Conservation (phyloP, 2,888 invertebrate genomes). For the Nomada fabriciana region DNA sequence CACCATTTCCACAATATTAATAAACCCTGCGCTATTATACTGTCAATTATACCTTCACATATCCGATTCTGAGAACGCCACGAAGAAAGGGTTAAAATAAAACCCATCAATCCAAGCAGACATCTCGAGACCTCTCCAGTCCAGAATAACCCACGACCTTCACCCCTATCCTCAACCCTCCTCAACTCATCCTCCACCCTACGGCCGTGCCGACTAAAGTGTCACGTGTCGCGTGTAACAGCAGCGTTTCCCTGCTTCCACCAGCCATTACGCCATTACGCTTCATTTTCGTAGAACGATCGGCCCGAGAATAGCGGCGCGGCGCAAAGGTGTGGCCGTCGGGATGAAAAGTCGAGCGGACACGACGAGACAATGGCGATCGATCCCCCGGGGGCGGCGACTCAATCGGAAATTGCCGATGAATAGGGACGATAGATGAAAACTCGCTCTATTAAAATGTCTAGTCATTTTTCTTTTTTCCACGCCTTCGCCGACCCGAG, state of each 20-base stretch:
- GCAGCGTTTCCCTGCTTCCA: conserved; percentile 37
- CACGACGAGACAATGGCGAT: conserved; percentile 77
- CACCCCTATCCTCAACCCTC: too few relatives aligned
- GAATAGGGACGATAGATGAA: conserved; percentile 74
- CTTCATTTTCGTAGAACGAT: conserved; percentile 78
- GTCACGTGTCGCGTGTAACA: conserved; percentile 54
- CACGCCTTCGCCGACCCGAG: conserved; percentile 17
- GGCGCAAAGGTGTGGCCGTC: conserved; percentile 81
- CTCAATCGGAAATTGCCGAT: conserved; percentile 83
- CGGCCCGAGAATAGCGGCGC: conserved; percentile 66
- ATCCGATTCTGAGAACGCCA: too few relatives aligned
- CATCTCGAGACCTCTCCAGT: too few relatives aligned
- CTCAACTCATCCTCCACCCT: too few relatives aligned
- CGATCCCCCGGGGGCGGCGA: conserved; percentile 77
- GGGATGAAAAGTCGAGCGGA: conserved; percentile 78
- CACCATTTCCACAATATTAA: too few relatives aligned
- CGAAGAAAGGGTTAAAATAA: too few relatives aligned
- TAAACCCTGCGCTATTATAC: too few relatives aligned
- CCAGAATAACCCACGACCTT: too few relatives aligned
- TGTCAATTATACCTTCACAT: too few relatives aligned
- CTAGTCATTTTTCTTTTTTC: conserved; percentile 73
- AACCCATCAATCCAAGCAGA: too few relatives aligned
- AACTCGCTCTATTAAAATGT: conserved; percentile 75
- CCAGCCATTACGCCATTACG: conserved; percentile 79
- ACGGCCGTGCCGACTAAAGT: neutral